Base-by-base conservation (phyloP, 1,140 invertebrate genomes). In the Drosophila murphyi region DNA sequence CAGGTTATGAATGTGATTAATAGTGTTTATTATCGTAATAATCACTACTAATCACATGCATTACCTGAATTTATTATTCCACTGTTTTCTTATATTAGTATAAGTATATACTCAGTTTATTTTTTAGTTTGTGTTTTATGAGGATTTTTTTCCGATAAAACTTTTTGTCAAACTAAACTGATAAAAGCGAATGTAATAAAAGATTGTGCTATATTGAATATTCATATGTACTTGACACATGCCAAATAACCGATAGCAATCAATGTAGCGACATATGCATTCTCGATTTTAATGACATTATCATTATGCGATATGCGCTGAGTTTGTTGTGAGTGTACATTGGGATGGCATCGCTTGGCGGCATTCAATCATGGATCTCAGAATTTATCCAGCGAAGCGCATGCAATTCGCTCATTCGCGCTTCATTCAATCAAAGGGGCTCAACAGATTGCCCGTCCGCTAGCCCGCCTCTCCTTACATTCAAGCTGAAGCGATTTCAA, bases 401-500 rank as follows among this genome's bases (percentile, higher is more conserved):
- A 77, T 80, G 62, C 70, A 77, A 77, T 78, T 78, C 85, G 74
- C 71, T 77, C 73, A 85, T 81, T 85, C 72, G 63, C 68, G 72
- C 51, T 75, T 76, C 61, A 85, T 88, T 88, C 85, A 89, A 81
- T 89, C 85, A 81, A 65, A 72, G 54, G 62, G 75, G 89, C 78
- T 89, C 81, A 85, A 89, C 85, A 89, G 85, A 89, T 89, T 89
- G 85, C 85, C 85, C 89, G 80, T 89, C 85, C 85, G 86, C 67
- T 85, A 76, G 80, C 62, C 86, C 89, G 85, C 77, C 78, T 20
- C 20, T 20, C 20, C 20, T 20, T 20, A 20, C 20, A 80, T 83
- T 87, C 83, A 78, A 88, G 80, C 81, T 78, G 80, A 81, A 89
- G 85, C 78, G 80, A 85, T 89, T 89, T 74, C 85, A 89, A 89